These are phyloP conservation scores for Dicranocentrus wangi DNA, from an alignment of 2,888 invertebrate genomes.

Conservation along the genomic window DNA sequence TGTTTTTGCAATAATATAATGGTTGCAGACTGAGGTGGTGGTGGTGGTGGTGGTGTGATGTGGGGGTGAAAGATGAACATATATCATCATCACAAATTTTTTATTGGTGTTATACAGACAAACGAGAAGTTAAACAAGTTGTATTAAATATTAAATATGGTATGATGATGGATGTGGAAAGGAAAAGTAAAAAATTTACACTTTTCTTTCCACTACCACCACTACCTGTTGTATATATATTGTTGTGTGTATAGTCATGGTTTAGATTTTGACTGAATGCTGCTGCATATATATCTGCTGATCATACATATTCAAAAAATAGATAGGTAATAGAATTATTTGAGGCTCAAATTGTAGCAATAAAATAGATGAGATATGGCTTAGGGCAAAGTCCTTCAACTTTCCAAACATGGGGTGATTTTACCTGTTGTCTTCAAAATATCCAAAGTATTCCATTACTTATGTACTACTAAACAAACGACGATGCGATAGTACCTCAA, in stretches of 20 bases:
- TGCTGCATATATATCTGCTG: background rate
- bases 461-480: background rate
- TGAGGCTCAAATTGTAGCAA: background rate
- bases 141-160: background rate
- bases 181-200: slow-evolving; percentile 2
- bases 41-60: background rate
- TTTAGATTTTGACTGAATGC: background rate
- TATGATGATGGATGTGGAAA: slow-evolving; percentile 13
- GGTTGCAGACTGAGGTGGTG: background rate
- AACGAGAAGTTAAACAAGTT: background rate
- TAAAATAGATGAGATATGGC: background rate
- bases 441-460: background rate
- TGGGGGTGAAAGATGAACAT: background rate
- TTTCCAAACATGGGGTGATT: background rate
- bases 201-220: background rate
- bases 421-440: background rate
- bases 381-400: slow-evolving; percentile 5
- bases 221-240: background rate
- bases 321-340: no score
- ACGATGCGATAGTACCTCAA: background rate
- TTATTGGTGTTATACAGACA: background rate
- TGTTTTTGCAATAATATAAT: slow-evolving; percentile 2
- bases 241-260: background rate
- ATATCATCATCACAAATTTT: background rate
- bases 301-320: background rate